Evolutionary conservation across 1,140 invertebrate genomes (phyloP).

Genomic region (Polypedilum pembai): DNA sequence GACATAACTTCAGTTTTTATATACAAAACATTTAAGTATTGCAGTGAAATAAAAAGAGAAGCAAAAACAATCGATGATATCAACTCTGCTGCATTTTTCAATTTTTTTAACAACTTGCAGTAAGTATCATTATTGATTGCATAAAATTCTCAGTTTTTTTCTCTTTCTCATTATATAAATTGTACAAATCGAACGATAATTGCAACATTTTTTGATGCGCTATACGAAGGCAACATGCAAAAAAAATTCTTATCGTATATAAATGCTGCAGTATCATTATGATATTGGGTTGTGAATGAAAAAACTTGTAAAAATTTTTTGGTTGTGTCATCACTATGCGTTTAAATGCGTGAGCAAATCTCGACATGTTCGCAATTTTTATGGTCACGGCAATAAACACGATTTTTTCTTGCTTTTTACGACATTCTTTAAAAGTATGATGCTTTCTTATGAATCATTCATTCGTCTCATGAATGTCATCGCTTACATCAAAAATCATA

Average conservation of each 20-base stretch:
- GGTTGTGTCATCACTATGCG: background rate
- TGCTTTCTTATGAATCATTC: background rate
- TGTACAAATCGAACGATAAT: no score
- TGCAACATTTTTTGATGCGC: no score
- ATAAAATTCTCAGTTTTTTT: no score
- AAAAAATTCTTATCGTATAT: background rate
- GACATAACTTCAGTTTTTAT: no score
- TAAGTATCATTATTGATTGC: no score
- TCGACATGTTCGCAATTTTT: background rate
- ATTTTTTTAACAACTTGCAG: no score
- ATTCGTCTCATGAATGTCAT: background rate
- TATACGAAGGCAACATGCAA: no score
- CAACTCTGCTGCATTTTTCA: no score
- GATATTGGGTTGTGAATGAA: background rate
- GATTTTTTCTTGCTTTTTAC: background rate
- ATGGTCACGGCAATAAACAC: background rate
- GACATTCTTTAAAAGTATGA: background rate
- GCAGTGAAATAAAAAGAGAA: no score
- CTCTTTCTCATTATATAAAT: no score
- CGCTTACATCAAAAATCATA: background rate
- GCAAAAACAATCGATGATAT: no score
- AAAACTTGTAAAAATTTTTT: background rate
- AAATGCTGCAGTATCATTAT: conserved; percentile 13
- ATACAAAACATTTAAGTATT: no score
- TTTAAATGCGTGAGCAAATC: background rate